Conservation (phyloP, 2,113 vertebrate genomes). For the Phylloscopus trochilus region DNA sequence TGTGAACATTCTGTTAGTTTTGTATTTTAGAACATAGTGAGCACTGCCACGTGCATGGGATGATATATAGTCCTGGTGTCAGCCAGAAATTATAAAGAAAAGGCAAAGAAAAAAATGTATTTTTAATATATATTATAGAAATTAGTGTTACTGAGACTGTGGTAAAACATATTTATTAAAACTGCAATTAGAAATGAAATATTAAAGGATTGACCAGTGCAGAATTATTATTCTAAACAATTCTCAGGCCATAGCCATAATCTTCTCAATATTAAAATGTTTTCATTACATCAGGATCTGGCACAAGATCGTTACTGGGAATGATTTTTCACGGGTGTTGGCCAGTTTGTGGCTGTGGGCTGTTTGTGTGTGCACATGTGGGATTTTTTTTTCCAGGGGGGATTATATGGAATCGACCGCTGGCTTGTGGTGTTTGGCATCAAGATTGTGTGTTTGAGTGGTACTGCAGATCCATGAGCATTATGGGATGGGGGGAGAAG, state of each 20-base stretch:
- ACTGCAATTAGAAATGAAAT: background rate
- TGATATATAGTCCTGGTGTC: background rate
- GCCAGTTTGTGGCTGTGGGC: background rate
- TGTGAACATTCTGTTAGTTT: background rate
- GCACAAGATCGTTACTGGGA: background rate
- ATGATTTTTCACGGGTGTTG: background rate
- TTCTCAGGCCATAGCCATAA: background rate
- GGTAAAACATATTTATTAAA: background rate
- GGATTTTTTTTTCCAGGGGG: background rate
- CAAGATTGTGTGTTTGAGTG: background rate
- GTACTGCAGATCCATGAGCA: background rate
- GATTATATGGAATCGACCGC: background rate
- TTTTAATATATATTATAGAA: background rate
- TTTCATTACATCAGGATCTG: background rate
- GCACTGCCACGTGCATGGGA: background rate
- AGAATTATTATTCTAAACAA: background rate
- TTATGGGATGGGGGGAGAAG: background rate
- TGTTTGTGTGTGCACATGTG: background rate
- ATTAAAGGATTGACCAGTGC: background rate
- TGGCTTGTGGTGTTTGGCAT: rapidly evolving
- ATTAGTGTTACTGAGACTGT: background rate
- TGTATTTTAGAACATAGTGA: background rate
- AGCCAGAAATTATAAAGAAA: background rate
- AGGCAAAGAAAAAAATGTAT: background rate
- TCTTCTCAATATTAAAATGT: background rate